Conservation (phyloP, 2,113 vertebrate genomes). For the Xenopus laevis region DNA sequence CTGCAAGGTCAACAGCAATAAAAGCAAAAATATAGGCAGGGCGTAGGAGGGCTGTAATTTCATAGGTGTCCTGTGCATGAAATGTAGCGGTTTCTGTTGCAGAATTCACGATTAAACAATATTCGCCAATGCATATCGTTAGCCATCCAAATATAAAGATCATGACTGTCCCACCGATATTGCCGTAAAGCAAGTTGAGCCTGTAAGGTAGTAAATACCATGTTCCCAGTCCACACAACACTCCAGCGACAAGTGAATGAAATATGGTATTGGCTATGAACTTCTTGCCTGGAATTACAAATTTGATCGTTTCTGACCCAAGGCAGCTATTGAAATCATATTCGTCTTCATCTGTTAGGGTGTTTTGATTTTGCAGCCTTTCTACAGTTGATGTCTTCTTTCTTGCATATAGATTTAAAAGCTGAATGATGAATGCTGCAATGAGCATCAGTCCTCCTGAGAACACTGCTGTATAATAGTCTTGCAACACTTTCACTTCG, state of each 20-base stretch:
- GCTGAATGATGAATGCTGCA: constrained; percentile 74
- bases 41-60: constrained; percentile 88
- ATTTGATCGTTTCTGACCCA: constrained; percentile 85
- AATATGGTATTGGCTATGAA: constrained; percentile 79
- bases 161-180: constrained; percentile 67
- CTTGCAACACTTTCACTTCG: constrained; percentile 77
- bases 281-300: constrained; percentile 92
- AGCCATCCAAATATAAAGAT: constrained; percentile 90
- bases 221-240: constrained; percentile 86
- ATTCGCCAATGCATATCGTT: constrained; percentile 89
- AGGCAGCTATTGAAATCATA: constrained; percentile 90
- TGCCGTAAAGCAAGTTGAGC: constrained; percentile 77
- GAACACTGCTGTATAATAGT: constrained; percentile 71
- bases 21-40: constrained; percentile 91
- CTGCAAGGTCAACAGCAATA: constrained; percentile 83
- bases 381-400: constrained; percentile 73
- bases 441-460: constrained; percentile 86
- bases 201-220: constrained; percentile 90
- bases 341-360: constrained; percentile 89
- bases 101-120: constrained; percentile 89
- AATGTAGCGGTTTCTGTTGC: constrained; percentile 92
- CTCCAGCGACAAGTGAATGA: constrained; percentile 82
- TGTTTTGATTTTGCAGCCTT: constrained; percentile 75
- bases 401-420: constrained; percentile 72
- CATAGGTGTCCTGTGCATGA: constrained; percentile 89